Percentiles rank a stretch among this genome's conserved stretches.
These are phyloP conservation scores for Phlogophora meticulosa DNA, from an alignment of 2,888 invertebrate species.

Conservation along the genomic window DNA sequence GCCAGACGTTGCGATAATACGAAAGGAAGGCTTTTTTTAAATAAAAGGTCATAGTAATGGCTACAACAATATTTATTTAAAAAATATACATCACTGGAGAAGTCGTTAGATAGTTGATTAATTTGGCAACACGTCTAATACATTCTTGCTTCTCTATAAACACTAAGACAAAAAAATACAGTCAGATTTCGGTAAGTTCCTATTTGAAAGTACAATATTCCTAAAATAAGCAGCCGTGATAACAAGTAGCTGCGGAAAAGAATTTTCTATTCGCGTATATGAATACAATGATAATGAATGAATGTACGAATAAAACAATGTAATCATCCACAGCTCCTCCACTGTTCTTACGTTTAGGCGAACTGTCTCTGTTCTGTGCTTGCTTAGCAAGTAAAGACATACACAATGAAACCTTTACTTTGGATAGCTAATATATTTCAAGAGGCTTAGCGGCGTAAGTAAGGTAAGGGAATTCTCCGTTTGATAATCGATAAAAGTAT, in stretches of 20 bases:
- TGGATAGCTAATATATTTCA: conserved; percentile 11
- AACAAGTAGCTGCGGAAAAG: conserved; percentile 23
- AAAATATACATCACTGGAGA: conserved; percentile 53
- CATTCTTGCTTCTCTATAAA: conserved; percentile 11
- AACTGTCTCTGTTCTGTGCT: conserved; percentile 4
- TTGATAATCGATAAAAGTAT: neutral
- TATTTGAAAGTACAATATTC: conserved; percentile 1
- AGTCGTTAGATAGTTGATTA: conserved; percentile 41
- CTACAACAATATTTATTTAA: conserved; percentile 55
- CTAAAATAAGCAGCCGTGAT: conserved; percentile 19
- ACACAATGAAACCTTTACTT: conserved; percentile 8
- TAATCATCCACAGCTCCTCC: conserved; percentile 12
- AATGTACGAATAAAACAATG: neutral
- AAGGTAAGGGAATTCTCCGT: neutral
- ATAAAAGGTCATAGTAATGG: conserved; percentile 13
- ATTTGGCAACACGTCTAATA: conserved; percentile 56
- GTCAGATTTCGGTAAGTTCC: conserved; percentile 10
- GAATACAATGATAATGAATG: neutral
- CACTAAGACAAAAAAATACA: conserved; percentile 10
- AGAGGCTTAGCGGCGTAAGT: conserved; percentile 28
- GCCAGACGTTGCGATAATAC: neutral
- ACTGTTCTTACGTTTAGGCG: conserved; percentile 14
- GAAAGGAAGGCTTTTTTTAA: neutral
- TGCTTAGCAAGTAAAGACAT: conserved; percentile 1
- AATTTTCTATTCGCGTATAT: conserved; percentile 1